phyloP scores from a whole-genome alignment of 2,797 vertebrate species.

The Neosilurus hyrtlii region DNA sequence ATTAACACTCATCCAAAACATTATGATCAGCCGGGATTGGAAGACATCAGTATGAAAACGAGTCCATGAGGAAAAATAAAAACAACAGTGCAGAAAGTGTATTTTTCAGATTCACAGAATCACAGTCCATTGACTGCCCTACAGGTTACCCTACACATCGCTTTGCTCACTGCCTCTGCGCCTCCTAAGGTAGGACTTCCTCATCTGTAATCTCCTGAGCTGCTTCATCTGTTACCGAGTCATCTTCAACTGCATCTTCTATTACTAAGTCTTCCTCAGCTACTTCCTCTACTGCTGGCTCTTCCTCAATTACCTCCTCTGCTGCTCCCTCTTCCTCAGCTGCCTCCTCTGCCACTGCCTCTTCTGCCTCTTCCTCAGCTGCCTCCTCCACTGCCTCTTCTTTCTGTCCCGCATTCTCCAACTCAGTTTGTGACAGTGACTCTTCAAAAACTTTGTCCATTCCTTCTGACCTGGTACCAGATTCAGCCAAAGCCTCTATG shows the following conservation, averaged over 20 bases:
- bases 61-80: constrained; percentile 44
- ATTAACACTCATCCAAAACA: constrained; percentile 27
- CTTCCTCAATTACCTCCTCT: background rate
- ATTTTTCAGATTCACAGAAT: constrained; percentile 65
- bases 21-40: constrained; percentile 20
- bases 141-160: constrained; percentile 2
- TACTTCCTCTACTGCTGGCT: background rate
- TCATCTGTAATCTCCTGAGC: background rate
- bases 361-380: background rate
- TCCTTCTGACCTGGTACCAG: constrained; percentile 63
- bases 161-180: constrained; percentile 6
- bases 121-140: constrained; percentile 57
- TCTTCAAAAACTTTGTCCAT: constrained; percentile 65
- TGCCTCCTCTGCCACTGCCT: background rate
- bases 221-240: background rate
- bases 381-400: background rate
- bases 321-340: background rate
- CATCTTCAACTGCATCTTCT: background rate
- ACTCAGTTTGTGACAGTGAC: constrained; percentile 75
- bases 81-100: constrained; percentile 72
- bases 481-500: constrained; percentile 58
- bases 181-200: background rate
- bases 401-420: constrained; percentile 49
- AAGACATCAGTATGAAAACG: constrained; percentile 33
- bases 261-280: constrained; percentile 5